Evolutionary conservation across 2,888 invertebrate genomes (phyloP).

Genomic region (Drosophila flavopinicola): DNA sequence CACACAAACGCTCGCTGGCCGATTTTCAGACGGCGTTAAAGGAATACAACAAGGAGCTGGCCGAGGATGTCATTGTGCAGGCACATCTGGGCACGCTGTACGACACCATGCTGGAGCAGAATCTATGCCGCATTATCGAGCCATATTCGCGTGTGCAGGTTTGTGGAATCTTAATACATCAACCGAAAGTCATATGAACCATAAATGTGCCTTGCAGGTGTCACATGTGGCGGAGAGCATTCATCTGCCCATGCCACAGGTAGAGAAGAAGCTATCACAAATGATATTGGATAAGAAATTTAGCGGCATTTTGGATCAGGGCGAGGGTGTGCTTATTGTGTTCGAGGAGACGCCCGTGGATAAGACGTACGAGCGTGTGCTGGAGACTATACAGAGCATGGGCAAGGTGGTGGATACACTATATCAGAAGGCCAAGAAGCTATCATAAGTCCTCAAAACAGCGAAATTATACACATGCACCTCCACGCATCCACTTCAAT

Average conservation of each 20-base stretch:
- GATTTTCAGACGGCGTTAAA: constrained; percentile 97
- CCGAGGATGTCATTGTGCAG: constrained; percentile 98
- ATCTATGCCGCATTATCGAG: constrained; percentile 98
- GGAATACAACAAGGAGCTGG: constrained; percentile 94
- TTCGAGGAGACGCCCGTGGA: constrained; percentile 98
- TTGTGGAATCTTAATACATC: background rate
- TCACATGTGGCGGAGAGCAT: constrained; percentile 96
- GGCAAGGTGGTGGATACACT: constrained; percentile 99
- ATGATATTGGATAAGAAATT: constrained; percentile 99
- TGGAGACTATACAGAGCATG: constrained; percentile 99
- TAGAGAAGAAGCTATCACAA: constrained; percentile 99
- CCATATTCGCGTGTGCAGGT: constrained; percentile 98
- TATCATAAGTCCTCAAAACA: constrained; percentile 88
- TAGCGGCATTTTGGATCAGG: constrained; percentile 98
- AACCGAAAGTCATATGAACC: fast-evolving
- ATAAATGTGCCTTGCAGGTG: constrained; percentile 84
- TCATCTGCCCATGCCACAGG: constrained; percentile 94
- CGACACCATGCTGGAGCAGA: constrained; percentile 99
- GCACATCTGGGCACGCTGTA: constrained; percentile 98
- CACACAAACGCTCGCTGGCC: constrained; percentile 97
- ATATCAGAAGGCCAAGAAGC: constrained; percentile 99
- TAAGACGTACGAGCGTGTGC: constrained; percentile 98
- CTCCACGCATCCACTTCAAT: constrained; percentile 12
- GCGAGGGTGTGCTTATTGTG: constrained; percentile 98
- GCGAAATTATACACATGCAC: constrained; percentile 2